phyloP scores from a whole-genome alignment of 2,888 invertebrate genomes.

The Ennomos fuscantarius region DNA sequence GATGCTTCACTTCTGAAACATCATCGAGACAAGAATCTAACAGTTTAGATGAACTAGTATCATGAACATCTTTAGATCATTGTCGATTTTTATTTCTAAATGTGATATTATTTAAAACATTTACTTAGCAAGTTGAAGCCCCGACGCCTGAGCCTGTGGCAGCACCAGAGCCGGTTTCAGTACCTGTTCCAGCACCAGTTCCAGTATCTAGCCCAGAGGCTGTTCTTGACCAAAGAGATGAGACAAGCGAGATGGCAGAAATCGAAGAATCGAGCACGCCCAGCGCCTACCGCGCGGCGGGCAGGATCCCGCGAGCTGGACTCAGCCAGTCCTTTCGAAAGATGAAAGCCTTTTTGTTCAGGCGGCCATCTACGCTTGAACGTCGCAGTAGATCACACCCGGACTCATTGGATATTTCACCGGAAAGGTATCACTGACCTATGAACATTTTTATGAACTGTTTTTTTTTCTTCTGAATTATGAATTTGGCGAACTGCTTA shows the following conservation, averaged over 20 bases:
- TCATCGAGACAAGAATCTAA: no score
- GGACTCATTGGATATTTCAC: constrained; percentile 54
- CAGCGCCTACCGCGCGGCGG: constrained; percentile 37
- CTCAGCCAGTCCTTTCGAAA: constrained; percentile 59
- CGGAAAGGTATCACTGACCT: constrained; percentile 51
- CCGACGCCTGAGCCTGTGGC: constrained; percentile 35
- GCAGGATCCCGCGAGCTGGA: constrained; percentile 63
- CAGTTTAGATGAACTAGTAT: no score
- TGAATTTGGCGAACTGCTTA: no score
- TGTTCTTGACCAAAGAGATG: constrained; percentile 26
- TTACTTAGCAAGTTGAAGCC: constrained; percentile 52
- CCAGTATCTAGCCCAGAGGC: constrained; percentile 16
- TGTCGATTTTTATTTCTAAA: not conserved
- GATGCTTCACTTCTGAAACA: no score
- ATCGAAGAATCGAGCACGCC: constrained; percentile 35
- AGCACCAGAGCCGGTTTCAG: constrained; percentile 1
- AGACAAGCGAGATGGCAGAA: constrained; percentile 28
- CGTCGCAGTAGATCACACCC: constrained; percentile 45
- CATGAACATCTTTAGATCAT: no score
- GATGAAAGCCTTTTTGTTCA: constrained; percentile 62
- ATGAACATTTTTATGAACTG: not conserved
- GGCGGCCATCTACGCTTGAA: constrained; percentile 45
- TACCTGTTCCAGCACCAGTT: constrained; percentile 1
- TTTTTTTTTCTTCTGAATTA: not conserved
- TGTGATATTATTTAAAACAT: constrained; percentile 1